These are phyloP conservation scores for Oopsacas minuta DNA, from an alignment of 37 sponge, comb jelly and placozoan genomes.

Conservation along the genomic window DNA sequence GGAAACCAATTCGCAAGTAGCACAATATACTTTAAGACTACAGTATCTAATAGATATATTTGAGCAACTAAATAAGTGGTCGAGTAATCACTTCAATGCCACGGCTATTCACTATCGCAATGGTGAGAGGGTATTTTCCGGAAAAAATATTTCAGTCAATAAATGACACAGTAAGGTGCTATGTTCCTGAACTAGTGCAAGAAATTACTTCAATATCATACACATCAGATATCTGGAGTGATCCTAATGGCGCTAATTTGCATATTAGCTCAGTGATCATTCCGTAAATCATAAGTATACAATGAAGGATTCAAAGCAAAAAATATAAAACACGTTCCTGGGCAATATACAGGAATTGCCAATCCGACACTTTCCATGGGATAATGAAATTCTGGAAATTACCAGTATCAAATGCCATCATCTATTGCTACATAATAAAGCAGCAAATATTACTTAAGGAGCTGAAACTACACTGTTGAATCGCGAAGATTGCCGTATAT, in stretches of 20 bases:
- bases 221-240: not conserved
- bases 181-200: not conserved
- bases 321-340: not conserved
- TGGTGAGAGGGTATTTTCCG: slow-evolving; percentile 19
- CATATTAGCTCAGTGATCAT: not conserved
- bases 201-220: not conserved
- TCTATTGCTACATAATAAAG: not conserved
- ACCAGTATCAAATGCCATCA: not conserved
- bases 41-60: not conserved
- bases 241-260: not conserved
- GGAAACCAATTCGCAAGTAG: not conserved
- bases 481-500: not conserved
- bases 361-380: not conserved
- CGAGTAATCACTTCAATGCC: slow-evolving; percentile 27
- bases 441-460: not conserved
- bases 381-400: not conserved
- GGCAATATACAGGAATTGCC: not conserved
- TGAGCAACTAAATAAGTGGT: slow-evolving; percentile 16
- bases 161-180: not conserved
- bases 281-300: not conserved
- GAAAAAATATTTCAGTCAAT: not conserved
- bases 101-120: slow-evolving; percentile 9
- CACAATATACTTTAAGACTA: not conserved
- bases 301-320: not conserved
- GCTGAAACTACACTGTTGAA: not conserved